Conservation (phyloP, 1,140 invertebrate species). For the Bombus ignitus region DNA sequence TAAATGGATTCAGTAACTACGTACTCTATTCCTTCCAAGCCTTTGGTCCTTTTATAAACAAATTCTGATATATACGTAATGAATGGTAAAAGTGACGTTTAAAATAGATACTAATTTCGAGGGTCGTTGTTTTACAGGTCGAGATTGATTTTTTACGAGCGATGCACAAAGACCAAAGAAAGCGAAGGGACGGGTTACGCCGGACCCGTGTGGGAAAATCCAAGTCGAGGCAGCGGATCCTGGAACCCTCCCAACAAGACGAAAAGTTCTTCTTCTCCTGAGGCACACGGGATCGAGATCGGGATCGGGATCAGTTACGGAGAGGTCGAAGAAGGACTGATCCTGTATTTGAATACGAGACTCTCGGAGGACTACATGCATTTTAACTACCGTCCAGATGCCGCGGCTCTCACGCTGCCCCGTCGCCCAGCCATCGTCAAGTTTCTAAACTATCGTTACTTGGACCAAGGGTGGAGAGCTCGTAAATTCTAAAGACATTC, state of each 20-base stretch:
- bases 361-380: constrained; percentile 81
- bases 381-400: constrained; percentile 83
- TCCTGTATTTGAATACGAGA: constrained; percentile 83
- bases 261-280: constrained; percentile 79
- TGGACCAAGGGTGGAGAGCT: constrained; percentile 62
- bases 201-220: constrained; percentile 78
- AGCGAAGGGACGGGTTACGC: constrained; percentile 36
- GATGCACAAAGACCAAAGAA: neutral
- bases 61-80: too few relatives aligned
- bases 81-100: too few relatives aligned
- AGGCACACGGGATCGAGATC: constrained; percentile 75
- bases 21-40: too few relatives aligned
- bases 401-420: constrained; percentile 79
- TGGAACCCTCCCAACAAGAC: constrained; percentile 73
- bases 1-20: too few relatives aligned
- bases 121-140: too few relatives aligned
- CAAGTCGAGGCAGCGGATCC: constrained; percentile 69
- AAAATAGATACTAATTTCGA: too few relatives aligned
- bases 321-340: constrained; percentile 80
- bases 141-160: neutral
- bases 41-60: too few relatives aligned
- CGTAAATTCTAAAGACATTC: constrained; percentile 62
- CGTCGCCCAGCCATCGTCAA: constrained; percentile 75
- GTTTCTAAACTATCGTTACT: constrained; percentile 82
- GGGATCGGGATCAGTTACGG: constrained; percentile 78